Base-by-base conservation (phyloP, 2,113 vertebrate genomes). In the Coreoperca whiteheadi region DNA sequence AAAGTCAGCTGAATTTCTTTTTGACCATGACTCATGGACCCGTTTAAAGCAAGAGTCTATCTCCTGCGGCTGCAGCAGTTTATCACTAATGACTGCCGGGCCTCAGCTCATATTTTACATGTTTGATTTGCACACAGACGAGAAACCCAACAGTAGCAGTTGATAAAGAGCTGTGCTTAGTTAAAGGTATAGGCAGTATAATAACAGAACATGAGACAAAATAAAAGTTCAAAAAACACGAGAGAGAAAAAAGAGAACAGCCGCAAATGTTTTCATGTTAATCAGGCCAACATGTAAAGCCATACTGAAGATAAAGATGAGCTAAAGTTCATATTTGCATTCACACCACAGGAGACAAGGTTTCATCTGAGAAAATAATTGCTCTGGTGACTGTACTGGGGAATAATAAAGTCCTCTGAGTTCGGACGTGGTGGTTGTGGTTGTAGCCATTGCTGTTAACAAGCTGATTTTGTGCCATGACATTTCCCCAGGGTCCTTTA, bases 281-380 rank as follows among this genome's bases (percentile, higher is more conserved):
- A 81, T 68, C 21, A 51, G 69, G 43, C 51, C 46, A 23, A 23
- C 28, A 66, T 63, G 60, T 54, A 16, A 74, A 79, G 21, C 56
- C 18, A 25, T 23, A 67, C 20, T 39, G 4, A 70, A 32, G 73
- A 87, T 56, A 61, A 64, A 75, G 41, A 87, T 41, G 43, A 92
- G 66, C 64, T 81, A 74, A 85, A 92, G 87, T 91, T 94, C 84
- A 87, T 81, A 92, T 91, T 90, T 93, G 82, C 77, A 91, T 87
- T 65, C 48, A 67, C 78, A 41, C 82, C 59, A 80, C 79, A 71
- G 25, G 66, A 90, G 81, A 92, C 79, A 34, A 69, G 51, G 83
- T 81, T 84, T 84, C 53, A 79, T 88, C 74, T 53, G 30, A 63
- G 37, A 86, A 69, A 90, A 57, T 88, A 90, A 91, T 91, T 87